Percentiles rank a stretch among this genome's conserved stretches.
Evolutionary conservation across 2,113 vertebrate genomes (phyloP).

Genomic region (Zapus hudsonius): DNA sequence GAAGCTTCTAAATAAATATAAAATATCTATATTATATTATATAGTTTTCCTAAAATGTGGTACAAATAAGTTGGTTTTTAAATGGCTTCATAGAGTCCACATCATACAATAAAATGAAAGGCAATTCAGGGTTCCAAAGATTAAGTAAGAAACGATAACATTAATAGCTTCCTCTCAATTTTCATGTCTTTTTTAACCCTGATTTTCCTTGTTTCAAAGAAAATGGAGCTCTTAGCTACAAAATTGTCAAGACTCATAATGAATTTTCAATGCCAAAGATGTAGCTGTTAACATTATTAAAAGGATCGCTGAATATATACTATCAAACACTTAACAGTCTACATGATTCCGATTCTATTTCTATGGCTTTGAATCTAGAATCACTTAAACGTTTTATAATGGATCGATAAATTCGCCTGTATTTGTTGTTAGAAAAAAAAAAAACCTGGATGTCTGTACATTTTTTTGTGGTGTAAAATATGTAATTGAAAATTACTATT

Average conservation of each 20-base stretch:
- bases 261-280: slow-evolving; percentile 92
- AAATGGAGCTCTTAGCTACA: slow-evolving; percentile 84
- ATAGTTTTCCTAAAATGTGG: slow-evolving; percentile 93
- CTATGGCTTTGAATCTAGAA: slow-evolving; percentile 88
- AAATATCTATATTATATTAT: slow-evolving; percentile 93
- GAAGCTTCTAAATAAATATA: slow-evolving; percentile 99
- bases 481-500: slow-evolving; percentile 88
- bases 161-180: slow-evolving; percentile 84
- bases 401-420: slow-evolving; percentile 85
- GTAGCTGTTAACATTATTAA: slow-evolving; percentile 85
- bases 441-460: slow-evolving; percentile 88
- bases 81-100: slow-evolving; percentile 87
- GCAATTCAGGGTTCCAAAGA: slow-evolving; percentile 89
- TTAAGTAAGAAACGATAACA: slow-evolving; percentile 83
- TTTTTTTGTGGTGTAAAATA: slow-evolving; percentile 90
- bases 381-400: slow-evolving; percentile 86
- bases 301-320: slow-evolving; percentile 82
- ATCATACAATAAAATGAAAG: slow-evolving; percentile 85
- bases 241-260: slow-evolving; percentile 85
- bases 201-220: slow-evolving; percentile 81
- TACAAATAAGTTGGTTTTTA: slow-evolving; percentile 91
- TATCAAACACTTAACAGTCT: slow-evolving; percentile 84
- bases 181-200: slow-evolving; percentile 83
- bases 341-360: slow-evolving; percentile 86
- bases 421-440: slow-evolving; percentile 85